Conservation (phyloP, 23 tunicate genomes). For the Clavelina lepadiformis region DNA sequence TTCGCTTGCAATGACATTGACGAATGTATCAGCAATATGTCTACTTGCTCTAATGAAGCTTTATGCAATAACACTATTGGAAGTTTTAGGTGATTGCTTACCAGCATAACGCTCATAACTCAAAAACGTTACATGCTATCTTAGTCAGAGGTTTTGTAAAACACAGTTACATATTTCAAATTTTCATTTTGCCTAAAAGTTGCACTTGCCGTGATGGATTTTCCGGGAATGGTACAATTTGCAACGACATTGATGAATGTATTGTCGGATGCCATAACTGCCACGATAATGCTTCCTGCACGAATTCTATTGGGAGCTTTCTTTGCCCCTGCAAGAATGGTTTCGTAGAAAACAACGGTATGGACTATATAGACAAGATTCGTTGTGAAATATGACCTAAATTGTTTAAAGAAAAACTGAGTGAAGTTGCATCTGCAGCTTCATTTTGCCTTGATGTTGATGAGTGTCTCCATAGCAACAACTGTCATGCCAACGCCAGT, state of each 20-base stretch:
- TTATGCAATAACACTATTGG: neutral
- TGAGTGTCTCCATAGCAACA: constrained; percentile 3
- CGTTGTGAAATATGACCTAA: no score
- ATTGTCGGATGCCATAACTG: neutral
- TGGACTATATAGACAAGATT: neutral
- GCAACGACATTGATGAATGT: constrained; percentile 15
- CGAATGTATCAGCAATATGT: neutral
- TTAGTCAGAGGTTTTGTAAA: no score
- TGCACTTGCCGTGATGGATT: neutral
- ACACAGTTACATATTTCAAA: no score
- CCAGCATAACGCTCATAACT: no score
- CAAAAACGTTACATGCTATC: no score
- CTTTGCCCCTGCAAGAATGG: constrained; percentile 6
- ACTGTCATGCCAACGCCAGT: constrained; percentile 12
- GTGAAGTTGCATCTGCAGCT: no score
- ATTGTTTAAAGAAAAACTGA: no score
- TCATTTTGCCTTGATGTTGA: constrained; percentile 2
- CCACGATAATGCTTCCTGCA: constrained; percentile 2
- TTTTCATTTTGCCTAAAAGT: no score
- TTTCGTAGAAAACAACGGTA: neutral
- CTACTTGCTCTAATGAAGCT: neutral
- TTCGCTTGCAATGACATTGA: constrained; percentile 1
- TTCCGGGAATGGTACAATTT: neutral
- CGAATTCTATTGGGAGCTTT: constrained; percentile 8
- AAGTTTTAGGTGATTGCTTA: neutral